Base-by-base conservation (phyloP, 2,797 vertebrate genomes). In the Cirrhinus molitorella region DNA sequence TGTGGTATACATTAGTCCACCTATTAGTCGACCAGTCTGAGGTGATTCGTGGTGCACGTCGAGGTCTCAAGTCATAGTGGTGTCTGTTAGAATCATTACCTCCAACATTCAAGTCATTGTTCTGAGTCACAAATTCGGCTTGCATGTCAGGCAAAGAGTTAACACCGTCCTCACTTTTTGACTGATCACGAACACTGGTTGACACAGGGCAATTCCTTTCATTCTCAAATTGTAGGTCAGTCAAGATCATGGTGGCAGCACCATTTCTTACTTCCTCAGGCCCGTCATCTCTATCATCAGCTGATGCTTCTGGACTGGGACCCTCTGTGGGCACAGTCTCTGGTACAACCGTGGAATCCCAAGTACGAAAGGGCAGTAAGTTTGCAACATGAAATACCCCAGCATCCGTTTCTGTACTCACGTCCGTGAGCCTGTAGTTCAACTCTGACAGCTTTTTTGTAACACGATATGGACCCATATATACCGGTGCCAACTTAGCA, bases 351-450 rank as follows among this genome's bases (percentile, higher is more conserved):
- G 51, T 19, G 5, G 70, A 10, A n/a, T 61, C 37, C 59, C 57
- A 83, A 6, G 68, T 81, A 31, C 40, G 55, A 43, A 61, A 81
- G 2, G 79, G 68, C 17, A 61, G n/a, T 34, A 63, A 9, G 19
- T 81, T 81, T 9, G 70, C 34, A 21, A 71, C 28, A 37, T 71
- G 79, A 34, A 80, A 70, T 3, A 80, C 34, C 9, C 37, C 79
- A 11, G 53, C 53, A 6, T 81, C 66, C 4, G 25, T 13, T 5
- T 53, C 68, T 25, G 53, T 72, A 72, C 45, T 55, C 34, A 81
- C 34, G 0, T 43, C 37, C 0, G 28, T 6, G 12, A 59, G 67
- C 8, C 79, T 59, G 12, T 76, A 61, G 21, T 63, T 76, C 34
- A 76, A 10, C 3, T 76, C 11, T 14, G 57, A 61, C 13, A 25